A percentile compares a stretch with the other conserved stretches of the same genome.
Conservation (phyloP, 53 echinoderm and acorn worm genomes). For the Astropecten irregularis region DNA sequence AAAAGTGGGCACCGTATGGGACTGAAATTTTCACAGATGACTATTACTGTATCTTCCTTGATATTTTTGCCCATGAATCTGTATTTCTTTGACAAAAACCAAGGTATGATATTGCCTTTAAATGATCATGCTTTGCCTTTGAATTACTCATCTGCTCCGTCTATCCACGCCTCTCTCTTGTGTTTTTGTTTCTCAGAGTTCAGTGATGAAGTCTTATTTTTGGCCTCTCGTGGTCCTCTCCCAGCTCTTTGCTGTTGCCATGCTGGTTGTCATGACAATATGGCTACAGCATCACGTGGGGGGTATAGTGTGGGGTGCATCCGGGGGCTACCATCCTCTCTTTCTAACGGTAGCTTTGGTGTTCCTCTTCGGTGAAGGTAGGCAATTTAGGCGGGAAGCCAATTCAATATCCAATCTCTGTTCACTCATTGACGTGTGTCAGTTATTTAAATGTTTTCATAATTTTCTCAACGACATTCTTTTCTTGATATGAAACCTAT, state of each 20-base stretch:
- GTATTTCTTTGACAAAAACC: too few species aligned
- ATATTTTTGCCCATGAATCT: too few species aligned
- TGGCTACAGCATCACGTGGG: conserved; percentile 76
- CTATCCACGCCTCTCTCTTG: too few species aligned
- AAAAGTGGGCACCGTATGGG: too few species aligned
- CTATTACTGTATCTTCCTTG: too few species aligned
- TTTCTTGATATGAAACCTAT: neutral
- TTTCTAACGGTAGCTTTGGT: conserved; percentile 73
- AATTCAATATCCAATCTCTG: neutral
- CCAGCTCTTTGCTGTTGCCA: conserved; percentile 61
- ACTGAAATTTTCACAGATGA: too few species aligned
- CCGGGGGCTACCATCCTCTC: conserved; percentile 74
- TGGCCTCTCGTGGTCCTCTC: conserved; percentile 70
- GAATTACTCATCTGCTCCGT: too few species aligned
- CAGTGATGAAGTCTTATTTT: conserved; percentile 33
- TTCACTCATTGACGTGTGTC: neutral
- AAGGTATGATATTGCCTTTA: too few species aligned
- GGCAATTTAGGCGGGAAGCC: conserved; percentile 14
- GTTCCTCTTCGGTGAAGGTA: conserved; percentile 85
- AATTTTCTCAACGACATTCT: too few species aligned
- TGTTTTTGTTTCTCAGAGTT: neutral
- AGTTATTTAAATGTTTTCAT: neutral
- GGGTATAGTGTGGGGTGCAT: conserved; percentile 68
- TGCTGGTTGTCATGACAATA: conserved; percentile 56
- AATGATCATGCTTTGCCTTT: too few species aligned